These are phyloP conservation scores for Sprattus sprattus DNA, from an alignment of 2,113 vertebrate species.

Conservation along the genomic window DNA sequence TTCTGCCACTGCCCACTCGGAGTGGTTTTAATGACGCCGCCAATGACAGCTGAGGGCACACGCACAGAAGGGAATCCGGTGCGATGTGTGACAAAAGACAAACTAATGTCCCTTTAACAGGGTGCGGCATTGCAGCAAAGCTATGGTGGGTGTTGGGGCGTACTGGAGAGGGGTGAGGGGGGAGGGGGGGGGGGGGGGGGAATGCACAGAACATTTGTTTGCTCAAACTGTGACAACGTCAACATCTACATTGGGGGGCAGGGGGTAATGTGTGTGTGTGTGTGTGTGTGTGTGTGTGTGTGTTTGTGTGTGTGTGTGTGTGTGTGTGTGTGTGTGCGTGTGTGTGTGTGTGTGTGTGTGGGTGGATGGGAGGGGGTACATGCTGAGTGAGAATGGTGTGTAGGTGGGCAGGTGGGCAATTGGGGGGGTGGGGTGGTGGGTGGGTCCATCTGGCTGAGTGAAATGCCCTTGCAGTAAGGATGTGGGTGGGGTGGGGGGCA, in stretches of 20 bases:
- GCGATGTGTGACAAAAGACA: background rate
- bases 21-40: background rate
- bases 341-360: background rate
- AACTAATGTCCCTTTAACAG: background rate
- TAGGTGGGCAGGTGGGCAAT: background rate
- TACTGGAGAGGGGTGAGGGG: no score
- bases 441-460: conserved; percentile 67
- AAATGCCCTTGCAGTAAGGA: conserved; percentile 61
- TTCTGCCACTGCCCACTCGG: background rate
- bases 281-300: background rate
- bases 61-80: background rate
- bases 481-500: conserved; percentile 24
- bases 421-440: background rate
- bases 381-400: conserved; percentile 17
- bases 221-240: conserved; percentile 58
- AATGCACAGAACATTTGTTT: conserved; percentile 49
- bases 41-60: background rate
- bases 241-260: conserved; percentile 57
- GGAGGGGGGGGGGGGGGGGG: background rate
- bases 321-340: no score
- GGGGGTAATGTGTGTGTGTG: conserved; percentile 32
- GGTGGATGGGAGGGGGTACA: background rate
- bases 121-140: background rate
- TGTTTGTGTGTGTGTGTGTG: background rate
- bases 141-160: background rate